These are phyloP conservation scores for Hippocampus zosterae DNA, from an alignment of 2,113 vertebrate species.

Conservation along the genomic window DNA sequence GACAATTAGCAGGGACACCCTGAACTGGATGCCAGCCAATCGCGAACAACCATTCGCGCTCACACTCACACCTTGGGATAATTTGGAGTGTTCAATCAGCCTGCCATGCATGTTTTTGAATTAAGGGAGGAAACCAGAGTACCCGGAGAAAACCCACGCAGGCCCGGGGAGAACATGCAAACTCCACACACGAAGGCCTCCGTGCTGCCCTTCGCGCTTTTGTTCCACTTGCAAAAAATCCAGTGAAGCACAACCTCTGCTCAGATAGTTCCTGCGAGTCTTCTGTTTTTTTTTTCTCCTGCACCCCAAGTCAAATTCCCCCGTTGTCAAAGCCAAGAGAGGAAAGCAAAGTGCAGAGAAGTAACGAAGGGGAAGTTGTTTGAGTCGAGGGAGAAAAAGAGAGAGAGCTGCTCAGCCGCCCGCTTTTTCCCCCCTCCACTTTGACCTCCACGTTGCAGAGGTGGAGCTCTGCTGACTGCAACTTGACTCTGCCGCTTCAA, in stretches of 20 bases:
- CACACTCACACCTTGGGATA: no score
- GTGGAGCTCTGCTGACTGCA: constrained; percentile 44
- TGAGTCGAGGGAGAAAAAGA: constrained; percentile 10
- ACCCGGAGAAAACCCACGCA: no score
- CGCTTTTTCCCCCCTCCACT: constrained; percentile 49
- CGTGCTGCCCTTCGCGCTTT: no score
- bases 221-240: neutral
- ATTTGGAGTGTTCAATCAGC: no score
- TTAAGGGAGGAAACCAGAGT: no score
- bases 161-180: no score
- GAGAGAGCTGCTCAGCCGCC: constrained; percentile 39
- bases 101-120: no score
- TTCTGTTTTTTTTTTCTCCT: neutral
- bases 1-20: no score
- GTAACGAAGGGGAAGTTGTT: constrained; percentile 44
- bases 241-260: neutral
- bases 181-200: no score
- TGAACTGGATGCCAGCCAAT: no score
- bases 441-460: constrained; percentile 52
- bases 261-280: constrained; percentile 26
- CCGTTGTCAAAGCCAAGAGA: constrained; percentile 27
- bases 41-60: no score
- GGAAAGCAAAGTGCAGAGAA: constrained; percentile 24
- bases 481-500: constrained; percentile 34
- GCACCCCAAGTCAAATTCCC: constrained; percentile 34